Conservation (phyloP, 1,140 invertebrate genomes). For the Cardiocondyla obscurior region DNA sequence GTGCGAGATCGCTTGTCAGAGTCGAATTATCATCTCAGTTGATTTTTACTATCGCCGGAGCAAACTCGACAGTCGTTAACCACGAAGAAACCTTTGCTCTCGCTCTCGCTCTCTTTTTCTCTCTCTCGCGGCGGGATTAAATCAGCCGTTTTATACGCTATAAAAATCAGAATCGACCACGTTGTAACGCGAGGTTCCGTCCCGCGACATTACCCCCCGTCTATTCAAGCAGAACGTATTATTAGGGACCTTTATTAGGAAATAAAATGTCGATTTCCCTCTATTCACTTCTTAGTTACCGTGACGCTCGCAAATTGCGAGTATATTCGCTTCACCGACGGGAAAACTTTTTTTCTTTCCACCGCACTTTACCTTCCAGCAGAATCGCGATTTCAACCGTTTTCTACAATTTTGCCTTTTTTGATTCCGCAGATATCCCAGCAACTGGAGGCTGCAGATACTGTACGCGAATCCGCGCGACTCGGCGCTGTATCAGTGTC, state of each 20-base stretch:
- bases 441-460: constrained; percentile 93
- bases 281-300: not conserved
- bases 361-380: not conserved
- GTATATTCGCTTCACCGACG: not conserved
- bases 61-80: not conserved
- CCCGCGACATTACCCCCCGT: not conserved
- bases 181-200: not conserved
- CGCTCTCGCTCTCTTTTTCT: not conserved
- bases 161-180: constrained; percentile 22
- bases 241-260: not conserved
- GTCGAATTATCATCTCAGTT: constrained; percentile 31
- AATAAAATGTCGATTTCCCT: constrained; percentile 32
- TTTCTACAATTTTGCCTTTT: not conserved
- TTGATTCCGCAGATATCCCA: constrained; percentile 85
- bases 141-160: constrained; percentile 20
- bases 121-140: not conserved
- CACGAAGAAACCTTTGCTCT: not conserved
- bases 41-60: constrained; percentile 30
- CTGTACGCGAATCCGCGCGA: constrained; percentile 89
- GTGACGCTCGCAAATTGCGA: constrained; percentile 6
- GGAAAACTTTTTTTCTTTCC: not conserved
- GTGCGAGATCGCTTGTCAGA: constrained; percentile 22
- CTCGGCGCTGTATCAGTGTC: constrained; percentile 92
- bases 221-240: not conserved
- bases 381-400: not conserved